Base-by-base conservation (phyloP, 2,113 vertebrate species). In the Gymnorhina tibicen region DNA sequence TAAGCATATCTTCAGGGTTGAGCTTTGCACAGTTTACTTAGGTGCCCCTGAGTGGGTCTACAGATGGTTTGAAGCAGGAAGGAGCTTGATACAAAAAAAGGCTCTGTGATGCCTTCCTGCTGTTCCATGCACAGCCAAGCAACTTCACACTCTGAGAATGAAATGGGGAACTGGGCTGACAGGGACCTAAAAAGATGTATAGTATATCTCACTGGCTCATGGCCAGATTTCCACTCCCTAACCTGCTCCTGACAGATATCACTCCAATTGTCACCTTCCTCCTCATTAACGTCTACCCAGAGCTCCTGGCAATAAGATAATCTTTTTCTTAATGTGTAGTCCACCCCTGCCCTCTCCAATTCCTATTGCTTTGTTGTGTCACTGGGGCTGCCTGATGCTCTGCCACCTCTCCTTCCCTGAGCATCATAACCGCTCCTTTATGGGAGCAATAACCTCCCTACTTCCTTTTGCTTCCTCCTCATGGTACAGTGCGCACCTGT, bases 221-320 rank as follows among this genome's bases (percentile, higher is more conserved):
- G 12, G 55, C 22, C 55, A 62, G 26, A 53, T 90, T 91, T 73
- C 23, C 30, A 55, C 30, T 81, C n/a, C 39, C n/a, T 55, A 46
- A 53, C 49, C 37, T 88, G 23, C 19, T 83, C 18, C 46, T 88
- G 33, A 70, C n/a, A 73, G 30, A 41, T 69, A 73, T 13, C 16
- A 44, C 32, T 53, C 20, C 80, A 30, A 86, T 78, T 77, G 85
- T 93, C 53, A 80, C 46, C 30, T 83, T 85, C 37, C 47, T 79
- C 26, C 26, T 66, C 55, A 46, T 30, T 39, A 78, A 39, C 0
- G 0, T 18, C n/a, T 73, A 55, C 41, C 26, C 17, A 81, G n/a
- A 70, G 24, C 16, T 76, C 15, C 70, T 88, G 49, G 14, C 33
- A 76, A 53, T 12, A 66, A 59, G 27, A 60, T 1, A 19, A 47